Base-by-base conservation (phyloP, 2,113 vertebrate genomes). In the Chloropsis hardwickii region DNA sequence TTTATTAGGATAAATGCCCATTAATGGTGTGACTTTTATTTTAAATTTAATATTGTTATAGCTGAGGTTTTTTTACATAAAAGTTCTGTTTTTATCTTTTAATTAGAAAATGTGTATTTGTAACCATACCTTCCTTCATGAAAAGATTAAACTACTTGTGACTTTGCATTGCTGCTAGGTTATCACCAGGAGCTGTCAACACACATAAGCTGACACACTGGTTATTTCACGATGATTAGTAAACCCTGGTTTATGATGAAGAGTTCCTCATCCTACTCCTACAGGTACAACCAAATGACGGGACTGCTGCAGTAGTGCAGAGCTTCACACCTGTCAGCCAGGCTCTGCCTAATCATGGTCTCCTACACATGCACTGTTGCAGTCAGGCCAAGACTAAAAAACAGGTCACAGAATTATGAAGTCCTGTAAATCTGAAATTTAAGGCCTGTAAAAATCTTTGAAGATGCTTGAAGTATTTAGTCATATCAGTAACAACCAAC, bases 341-440 rank as follows among this genome's bases (percentile, higher is more conserved):
- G 15, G 20, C 51, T 48, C 28, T 87, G 31, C 24, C 37, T 56
- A 14, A 64, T 48, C 19, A 5, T 3, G 7, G 9, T 44, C 14
- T 70, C 18, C 39, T 50, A 39, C 0, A 1, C 39, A 61, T 15
- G 22, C 14, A 23, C 12, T 42, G 15, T 8, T 70, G 3, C 24
- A 5, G 84, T 70, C 47, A 40, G 51, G 31, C 35, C 39, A 70
- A 70, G 42, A 20, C 16, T 73, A 17, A 3, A 86, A 29, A 71
- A 66, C 10, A 65, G 12, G 29, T 16, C 35, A 27, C 11, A 39
- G 31, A 92, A 72, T n/a, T 9, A 74, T 10, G 33, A 82, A 82
- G 54, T 51, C 10, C 5, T 20, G 10, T 62, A 54, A 42, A 45
- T 66, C 11, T 48, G 44, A 89, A 95, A 65, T 47, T 6, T 39